Evolutionary conservation across 2,888 invertebrate genomes (phyloP), one percentile per base, ranked within the genome.

Genomic region (Patella depressa): DNA sequence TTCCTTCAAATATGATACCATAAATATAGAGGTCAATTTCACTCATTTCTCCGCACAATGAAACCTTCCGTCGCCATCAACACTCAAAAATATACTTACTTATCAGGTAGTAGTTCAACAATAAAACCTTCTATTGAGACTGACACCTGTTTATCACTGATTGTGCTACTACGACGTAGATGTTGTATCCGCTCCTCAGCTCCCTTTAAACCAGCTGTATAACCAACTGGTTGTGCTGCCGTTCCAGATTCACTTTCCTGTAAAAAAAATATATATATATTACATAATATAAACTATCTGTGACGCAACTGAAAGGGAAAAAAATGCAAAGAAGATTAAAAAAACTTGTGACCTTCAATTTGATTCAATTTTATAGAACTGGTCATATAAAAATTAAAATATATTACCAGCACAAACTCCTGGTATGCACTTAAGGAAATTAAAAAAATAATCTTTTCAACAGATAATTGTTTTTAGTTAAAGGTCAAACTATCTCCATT

Each of bases 211-310:
- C 95, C 96, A 7, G 95, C 94, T 24, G 94, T 94, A 90, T 95
- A 96, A 11, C 96, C 96, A 0, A 96, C 95, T 0, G 96, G 95
- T 89, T 96, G 96, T 0, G 93, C 93, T 2, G 96, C 95, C 72
- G 95, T 93, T 72, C 93, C 94, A 45, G 89, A 87, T 75, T 89
- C 88, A 77, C 90, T 89, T 54, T 87, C 91, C 91, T 91, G 76
- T 0, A 85, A 78, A 15, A 75, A 29, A 17, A 53, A 34, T n/a
- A 45, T 45, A 45, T 7, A 71, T 69, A 34, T 11, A 29, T 45
- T 45, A 24, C 24, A 24, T 24, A 45, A 45, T 45, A 45, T 45
- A 45, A 9, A 45, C 7, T 45, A 45, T 0, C 45, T 45, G 45
- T 45, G 5, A 9, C 1, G 45, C 15, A 75, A 5, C 9, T 4